Percentiles rank a stretch among this genome's conserved stretches.
Conservation (phyloP, 2,888 invertebrate genomes). For the Stenodema calcarata region DNA sequence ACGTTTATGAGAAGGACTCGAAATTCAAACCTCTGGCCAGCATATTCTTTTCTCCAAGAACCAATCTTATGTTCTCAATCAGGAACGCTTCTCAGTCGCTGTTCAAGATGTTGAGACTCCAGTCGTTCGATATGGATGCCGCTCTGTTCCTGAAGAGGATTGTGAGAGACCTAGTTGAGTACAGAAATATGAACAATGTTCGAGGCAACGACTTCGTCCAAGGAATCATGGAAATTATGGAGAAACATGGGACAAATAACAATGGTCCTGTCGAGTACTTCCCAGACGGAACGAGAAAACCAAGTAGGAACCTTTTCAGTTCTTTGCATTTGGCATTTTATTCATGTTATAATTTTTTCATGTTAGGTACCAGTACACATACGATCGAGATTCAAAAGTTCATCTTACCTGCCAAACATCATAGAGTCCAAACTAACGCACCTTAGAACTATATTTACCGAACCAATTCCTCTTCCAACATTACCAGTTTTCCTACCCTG, state of each 20-base stretch:
- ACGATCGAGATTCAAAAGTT: too few species aligned
- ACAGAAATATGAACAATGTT: constrained; percentile 10
- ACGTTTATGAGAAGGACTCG: constrained; percentile 16
- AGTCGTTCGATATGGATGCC: neutral
- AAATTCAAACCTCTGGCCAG: neutral
- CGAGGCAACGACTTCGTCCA: constrained; percentile 10
- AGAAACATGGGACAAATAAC: neutral
- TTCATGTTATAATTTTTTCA: neutral
- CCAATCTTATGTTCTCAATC: neutral
- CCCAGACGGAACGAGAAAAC: constrained; percentile 9
- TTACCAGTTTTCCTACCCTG: too few species aligned
- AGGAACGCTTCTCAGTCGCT: neutral
- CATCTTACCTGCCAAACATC: too few species aligned
- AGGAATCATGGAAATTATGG: constrained; percentile 18
- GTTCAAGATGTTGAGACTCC: neutral
- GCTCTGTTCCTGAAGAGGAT: neutral
- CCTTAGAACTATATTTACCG: too few species aligned
- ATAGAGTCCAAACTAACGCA: too few species aligned
- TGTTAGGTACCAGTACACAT: neutral
- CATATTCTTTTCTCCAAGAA: neutral
- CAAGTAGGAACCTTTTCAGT: constrained; percentile 21
- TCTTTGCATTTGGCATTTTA: too few species aligned
- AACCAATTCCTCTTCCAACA: too few species aligned
- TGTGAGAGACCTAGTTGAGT: neutral
- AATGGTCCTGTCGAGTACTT: neutral